These are phyloP conservation scores for Helarctos malayanus DNA, from an alignment of 2,797 vertebrate species.

Conservation along the genomic window DNA sequence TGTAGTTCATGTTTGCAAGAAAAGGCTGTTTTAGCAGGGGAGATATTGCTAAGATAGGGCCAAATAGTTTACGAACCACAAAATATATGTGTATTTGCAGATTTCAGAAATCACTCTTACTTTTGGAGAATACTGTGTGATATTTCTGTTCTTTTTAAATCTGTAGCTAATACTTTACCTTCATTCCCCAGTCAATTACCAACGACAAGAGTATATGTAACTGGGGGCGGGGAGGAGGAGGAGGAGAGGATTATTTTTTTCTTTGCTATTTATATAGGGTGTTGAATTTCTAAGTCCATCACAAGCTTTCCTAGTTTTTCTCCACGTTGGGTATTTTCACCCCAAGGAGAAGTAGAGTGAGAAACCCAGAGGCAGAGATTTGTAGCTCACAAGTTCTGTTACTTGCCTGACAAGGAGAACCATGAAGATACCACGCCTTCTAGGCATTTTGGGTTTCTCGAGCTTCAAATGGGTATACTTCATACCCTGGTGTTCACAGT, in stretches of 20 bases:
- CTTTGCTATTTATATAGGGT: background rate
- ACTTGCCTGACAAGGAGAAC: background rate
- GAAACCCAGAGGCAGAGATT: background rate
- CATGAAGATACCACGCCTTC: background rate
- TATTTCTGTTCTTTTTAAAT: slow-evolving; percentile 8
- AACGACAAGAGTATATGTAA: background rate
- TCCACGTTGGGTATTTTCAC: background rate
- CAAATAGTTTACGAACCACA: background rate
- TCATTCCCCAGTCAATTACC: background rate
- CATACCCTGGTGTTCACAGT: background rate
- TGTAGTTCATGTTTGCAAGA: background rate
- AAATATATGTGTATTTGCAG: background rate
- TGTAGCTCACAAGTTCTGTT: background rate
- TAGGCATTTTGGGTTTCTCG: background rate
- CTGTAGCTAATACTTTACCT: background rate
- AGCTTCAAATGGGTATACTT: background rate
- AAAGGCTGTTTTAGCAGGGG: background rate
- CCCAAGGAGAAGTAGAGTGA: background rate
- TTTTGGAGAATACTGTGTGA: background rate
- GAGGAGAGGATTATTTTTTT: background rate
- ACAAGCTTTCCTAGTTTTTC: background rate
- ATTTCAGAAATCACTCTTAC: slow-evolving; percentile 18
- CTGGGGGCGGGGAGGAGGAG: no score
- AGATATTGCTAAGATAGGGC: background rate
- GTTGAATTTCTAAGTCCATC: background rate